Conservation (phyloP, 30 jellyfish, hydroid and myxozoan genomes). For the Hydractinia echinata region DNA sequence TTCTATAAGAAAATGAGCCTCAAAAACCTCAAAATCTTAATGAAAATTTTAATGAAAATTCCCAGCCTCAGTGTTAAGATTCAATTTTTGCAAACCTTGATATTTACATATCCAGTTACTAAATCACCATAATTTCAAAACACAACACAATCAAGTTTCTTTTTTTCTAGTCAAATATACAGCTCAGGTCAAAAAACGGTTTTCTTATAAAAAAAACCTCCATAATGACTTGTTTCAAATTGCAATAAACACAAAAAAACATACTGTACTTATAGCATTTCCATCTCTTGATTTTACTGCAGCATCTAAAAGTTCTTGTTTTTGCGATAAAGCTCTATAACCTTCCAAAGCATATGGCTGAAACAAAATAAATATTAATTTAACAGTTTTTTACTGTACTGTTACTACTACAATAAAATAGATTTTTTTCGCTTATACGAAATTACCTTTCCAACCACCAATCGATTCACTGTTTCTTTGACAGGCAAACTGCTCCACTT, state of each 20-base stretch:
- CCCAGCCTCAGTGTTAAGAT: too few relatives aligned
- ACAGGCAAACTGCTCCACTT: slow-evolving; percentile 19
- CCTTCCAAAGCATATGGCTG: slow-evolving; percentile 23
- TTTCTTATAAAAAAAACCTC: too few relatives aligned
- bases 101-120: too few relatives aligned
- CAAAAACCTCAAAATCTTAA: too few relatives aligned
- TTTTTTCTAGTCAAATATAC: too few relatives aligned
- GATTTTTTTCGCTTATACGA: background rate
- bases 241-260: too few relatives aligned
- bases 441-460: slow-evolving; percentile 17
- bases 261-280: slow-evolving; percentile 16
- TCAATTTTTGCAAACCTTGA: too few relatives aligned
- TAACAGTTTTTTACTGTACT: background rate
- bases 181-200: background rate
- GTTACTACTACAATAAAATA: background rate
- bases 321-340: slow-evolving; percentile 3
- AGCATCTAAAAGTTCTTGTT: slow-evolving; percentile 1
- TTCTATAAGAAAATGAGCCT: too few relatives aligned
- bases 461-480: background rate
- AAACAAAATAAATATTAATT: background rate
- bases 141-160: too few relatives aligned
- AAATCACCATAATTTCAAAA: too few relatives aligned
- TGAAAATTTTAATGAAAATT: too few relatives aligned
- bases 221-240: too few relatives aligned
- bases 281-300: slow-evolving; percentile 17